Conservation (phyloP, 2,888 invertebrate genomes). For the Protophormia terraenovae region DNA sequence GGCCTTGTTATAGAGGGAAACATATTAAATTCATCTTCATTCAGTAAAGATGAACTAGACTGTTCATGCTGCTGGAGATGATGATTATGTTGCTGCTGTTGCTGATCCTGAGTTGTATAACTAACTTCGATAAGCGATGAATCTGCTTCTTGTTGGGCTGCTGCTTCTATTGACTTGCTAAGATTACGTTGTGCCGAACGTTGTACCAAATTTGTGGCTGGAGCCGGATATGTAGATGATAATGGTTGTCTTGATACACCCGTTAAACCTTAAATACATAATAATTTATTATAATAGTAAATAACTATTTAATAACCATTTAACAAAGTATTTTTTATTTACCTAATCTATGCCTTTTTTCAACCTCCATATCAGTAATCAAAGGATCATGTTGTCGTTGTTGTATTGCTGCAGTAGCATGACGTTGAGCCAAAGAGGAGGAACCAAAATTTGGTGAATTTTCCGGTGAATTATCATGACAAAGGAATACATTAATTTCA, state of each 20-base stretch:
- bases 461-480: conserved; percentile 88
- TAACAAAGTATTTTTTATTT: not conserved
- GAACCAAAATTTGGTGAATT: conserved; percentile 79
- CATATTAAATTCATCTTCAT: conserved; percentile 73
- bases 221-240: conserved; percentile 76
- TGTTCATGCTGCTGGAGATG: conserved; percentile 35
- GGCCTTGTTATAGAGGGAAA: conserved; percentile 76
- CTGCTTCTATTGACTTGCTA: conserved; percentile 80
- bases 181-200: conserved; percentile 81
- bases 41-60: conserved; percentile 61
- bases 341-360: conserved; percentile 82
- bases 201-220: conserved; percentile 65
- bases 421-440: conserved; percentile 63
- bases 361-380: conserved; percentile 84
- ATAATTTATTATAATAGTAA: not conserved
- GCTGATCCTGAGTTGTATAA: conserved; percentile 71
- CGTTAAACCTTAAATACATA: conserved; percentile 61
- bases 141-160: conserved; percentile 73
- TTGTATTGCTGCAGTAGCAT: conserved; percentile 72
- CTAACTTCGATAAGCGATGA: conserved; percentile 50
- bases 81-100: conserved; percentile 30
- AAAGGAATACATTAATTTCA: conserved; percentile 97
- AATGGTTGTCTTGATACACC: conserved; percentile 60
- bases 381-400: conserved; percentile 82
- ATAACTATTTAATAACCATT: not conserved